Conservation (phyloP, 2,113 vertebrate genomes). For the Amphilophus citrinellus region DNA sequence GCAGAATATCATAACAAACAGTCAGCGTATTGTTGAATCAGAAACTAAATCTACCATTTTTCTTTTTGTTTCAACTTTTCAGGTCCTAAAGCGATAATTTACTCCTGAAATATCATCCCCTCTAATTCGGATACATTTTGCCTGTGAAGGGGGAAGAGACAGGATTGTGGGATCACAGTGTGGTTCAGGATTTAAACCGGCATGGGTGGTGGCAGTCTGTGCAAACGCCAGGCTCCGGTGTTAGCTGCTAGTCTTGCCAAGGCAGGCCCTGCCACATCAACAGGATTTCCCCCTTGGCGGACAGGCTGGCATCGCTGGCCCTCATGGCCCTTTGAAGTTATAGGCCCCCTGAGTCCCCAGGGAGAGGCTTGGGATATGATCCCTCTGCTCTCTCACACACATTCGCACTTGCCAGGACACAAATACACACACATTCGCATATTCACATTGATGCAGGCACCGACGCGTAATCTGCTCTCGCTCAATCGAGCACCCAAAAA, state of each 20-base stretch:
- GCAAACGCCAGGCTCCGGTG: constrained; percentile 51
- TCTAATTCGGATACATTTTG: constrained; percentile 29
- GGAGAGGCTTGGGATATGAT: constrained; percentile 66
- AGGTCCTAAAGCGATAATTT: constrained; percentile 24
- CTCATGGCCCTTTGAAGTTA: constrained; percentile 72
- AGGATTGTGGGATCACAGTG: constrained; percentile 28
- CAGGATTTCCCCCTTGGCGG: constrained; percentile 71
- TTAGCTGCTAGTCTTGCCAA: constrained; percentile 64
- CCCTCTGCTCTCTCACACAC: constrained; percentile 45
- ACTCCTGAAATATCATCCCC: constrained; percentile 20
- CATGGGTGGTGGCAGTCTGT: constrained; percentile 50
- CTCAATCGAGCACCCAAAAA: constrained; percentile 26
- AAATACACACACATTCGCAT: constrained; percentile 34
- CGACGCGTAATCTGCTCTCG: constrained; percentile 30
- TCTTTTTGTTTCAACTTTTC: not conserved
- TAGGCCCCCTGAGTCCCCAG: constrained; percentile 56
- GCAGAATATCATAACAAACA: constrained; percentile 19
- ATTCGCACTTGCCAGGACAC: constrained; percentile 40
- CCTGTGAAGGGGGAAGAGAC: constrained; percentile 10
- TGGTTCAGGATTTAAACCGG: constrained; percentile 62
- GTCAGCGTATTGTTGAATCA: not conserved
- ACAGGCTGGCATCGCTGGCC: constrained; percentile 46
- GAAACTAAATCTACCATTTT: not conserved
- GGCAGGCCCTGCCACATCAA: constrained; percentile 55
- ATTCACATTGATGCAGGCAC: constrained; percentile 8